These are phyloP conservation scores for Gonioctena quinquepunctata DNA, from an alignment of 1,140 invertebrate species.

Conservation along the genomic window DNA sequence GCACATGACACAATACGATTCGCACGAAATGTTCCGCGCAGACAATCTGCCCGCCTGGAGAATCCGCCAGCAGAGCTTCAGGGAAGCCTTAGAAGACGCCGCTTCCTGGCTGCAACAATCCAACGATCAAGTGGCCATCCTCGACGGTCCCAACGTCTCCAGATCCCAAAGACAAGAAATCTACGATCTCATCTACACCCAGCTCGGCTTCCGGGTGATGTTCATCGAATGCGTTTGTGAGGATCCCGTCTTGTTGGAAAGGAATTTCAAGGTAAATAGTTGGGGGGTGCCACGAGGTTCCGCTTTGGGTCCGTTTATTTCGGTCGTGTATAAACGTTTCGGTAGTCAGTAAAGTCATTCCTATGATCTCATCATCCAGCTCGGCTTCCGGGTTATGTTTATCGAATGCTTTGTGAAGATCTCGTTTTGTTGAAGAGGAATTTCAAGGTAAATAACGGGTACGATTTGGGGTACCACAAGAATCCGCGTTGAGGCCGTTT, in stretches of 20 bases:
- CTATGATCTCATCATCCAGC: constrained; percentile 72
- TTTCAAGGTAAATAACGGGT: constrained; percentile 72
- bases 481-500: neutral
- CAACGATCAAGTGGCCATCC: constrained; percentile 60
- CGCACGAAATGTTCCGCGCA: constrained; percentile 83
- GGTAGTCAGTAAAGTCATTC: too few relatives aligned
- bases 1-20: constrained; percentile 75
- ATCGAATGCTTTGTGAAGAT: constrained; percentile 91
- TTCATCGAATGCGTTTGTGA: constrained; percentile 93
- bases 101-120: constrained; percentile 44
- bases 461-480: too few relatives aligned
- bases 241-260: constrained; percentile 78
- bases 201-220: constrained; percentile 83
- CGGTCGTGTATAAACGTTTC: neutral
- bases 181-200: constrained; percentile 71
- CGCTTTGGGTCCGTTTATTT: neutral
- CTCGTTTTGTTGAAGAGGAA: constrained; percentile 80
- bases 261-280: constrained; percentile 78
- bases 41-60: constrained; percentile 81
- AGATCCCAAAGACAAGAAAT: constrained; percentile 76
- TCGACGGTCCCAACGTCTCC: constrained; percentile 93
- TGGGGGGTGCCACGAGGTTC: neutral
- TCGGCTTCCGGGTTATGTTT: constrained; percentile 87
- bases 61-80: constrained; percentile 76
- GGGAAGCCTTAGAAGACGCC: constrained; percentile 83